Base-by-base conservation (phyloP, 2,888 invertebrate species). In the Machimus rusticus region DNA sequence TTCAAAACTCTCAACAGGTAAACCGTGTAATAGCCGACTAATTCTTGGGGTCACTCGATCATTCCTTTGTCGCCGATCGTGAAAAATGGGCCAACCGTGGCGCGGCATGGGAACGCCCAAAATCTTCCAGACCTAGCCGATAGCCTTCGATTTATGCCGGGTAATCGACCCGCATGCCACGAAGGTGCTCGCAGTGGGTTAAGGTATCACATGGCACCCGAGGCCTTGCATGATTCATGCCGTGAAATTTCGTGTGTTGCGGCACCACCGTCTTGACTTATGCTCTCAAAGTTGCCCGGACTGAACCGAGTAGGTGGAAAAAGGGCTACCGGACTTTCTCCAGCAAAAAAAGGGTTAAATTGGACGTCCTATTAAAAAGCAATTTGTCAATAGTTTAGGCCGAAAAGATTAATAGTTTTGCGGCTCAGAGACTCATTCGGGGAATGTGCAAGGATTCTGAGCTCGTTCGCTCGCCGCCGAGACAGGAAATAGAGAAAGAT, bases 351-450 rank as follows among this genome's bases (percentile, higher is more conserved):
- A 66, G 74, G 85, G 74, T 74, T n/a, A 85, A 85, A 85, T 85
- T 74, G 85, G 85, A 74, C 23, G 43, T 85, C 34, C 85, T 85
- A 85, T 85, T 85, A 85, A 85, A 85, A 74, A 85, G 46, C 43
- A 74, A 74, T 85, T 85, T 85, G 85, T 85, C 85, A 85, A 85
- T 85, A 85, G 85, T 85, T 85, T 74, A 85, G 74, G 74, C 85
- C 85, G 43, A 74, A 85, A 51, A 85, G 85, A 85, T 85, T 85
- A 85, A 85, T 85, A 85, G 85, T 85, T 74, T 55, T 43, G 23
- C 76, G 85, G 46, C 74, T 43, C 74, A 74, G 23, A 74, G 14
- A 31, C 31, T 43, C 85, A 43, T 85, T 74, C 37, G 34, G 34
- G 66, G 39, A n/a, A 76, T 76, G 39, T 46, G 85, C 31, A 46